Evolutionary conservation across 35 echinoderm and acorn worm species (phyloP).

Genomic region (Apostichopus californicus): DNA sequence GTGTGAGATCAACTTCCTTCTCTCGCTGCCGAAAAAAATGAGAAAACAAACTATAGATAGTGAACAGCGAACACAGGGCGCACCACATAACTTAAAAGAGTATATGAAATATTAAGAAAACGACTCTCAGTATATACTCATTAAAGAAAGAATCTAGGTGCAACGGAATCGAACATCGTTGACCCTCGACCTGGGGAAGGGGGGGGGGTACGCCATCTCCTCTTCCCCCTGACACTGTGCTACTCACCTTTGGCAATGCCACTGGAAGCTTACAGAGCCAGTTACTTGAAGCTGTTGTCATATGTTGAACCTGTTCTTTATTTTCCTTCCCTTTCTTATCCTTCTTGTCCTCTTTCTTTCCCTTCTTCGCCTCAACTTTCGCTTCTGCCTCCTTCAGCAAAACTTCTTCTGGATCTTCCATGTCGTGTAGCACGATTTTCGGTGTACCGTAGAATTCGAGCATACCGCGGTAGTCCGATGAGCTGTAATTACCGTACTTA

Average conservation of each 20-base stretch:
- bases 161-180: background rate
- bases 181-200: background rate
- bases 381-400: conserved; percentile 86
- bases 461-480: conserved; percentile 78
- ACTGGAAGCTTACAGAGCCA: conserved; percentile 87
- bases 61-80: too few species aligned
- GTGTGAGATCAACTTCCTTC: conserved; percentile 3
- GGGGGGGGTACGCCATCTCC: too few species aligned
- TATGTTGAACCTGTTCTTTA: conserved; percentile 56
- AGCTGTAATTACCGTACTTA: conserved; percentile 92
- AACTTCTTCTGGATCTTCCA: conserved; percentile 92
- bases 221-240: background rate
- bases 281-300: conserved; percentile 19
- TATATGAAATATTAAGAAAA: too few species aligned
- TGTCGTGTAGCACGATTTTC: conserved; percentile 71
- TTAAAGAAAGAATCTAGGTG: too few species aligned
- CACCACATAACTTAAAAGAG: too few species aligned
- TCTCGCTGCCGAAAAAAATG: conserved; percentile 6
- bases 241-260: conserved; percentile 79
- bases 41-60: background rate
- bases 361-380: conserved; percentile 65
- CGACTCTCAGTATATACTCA: too few species aligned
- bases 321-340: conserved; percentile 80
- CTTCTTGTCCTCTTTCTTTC: conserved; percentile 75
- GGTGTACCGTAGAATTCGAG: conserved; percentile 90